Base-by-base conservation (phyloP, 2,797 vertebrate species). In the Ataeniobius toweri region DNA sequence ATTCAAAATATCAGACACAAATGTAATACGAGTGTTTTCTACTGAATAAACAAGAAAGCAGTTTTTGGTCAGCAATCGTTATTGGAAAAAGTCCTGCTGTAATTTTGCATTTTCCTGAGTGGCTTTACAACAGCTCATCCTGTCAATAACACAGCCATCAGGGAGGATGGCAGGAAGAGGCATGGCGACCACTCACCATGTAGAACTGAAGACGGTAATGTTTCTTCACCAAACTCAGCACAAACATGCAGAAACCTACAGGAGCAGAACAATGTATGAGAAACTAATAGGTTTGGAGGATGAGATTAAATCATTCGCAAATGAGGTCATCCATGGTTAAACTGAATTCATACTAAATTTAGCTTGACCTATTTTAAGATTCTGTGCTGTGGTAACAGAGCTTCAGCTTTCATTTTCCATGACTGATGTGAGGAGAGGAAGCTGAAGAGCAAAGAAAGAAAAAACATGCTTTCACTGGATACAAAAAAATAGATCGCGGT, bases 121-220 rank as follows among this genome's bases (percentile, higher is more conserved):
- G 16, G 51, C 4, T 46, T 24, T 46, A 22, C n/a, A 67, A 69
- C 68, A 28, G 26, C 61, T 58, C 28, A 68, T 48, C n/a, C 81
- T 80, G 83, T 91, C 50, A 88, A 88, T 86, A 86, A 90, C 22
- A 88, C 24, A 90, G 61, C 41, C 72, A 71, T 0, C 5, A 78
- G 75, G 83, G 56, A 24, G 41, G 53, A 36, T 39, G 73, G 14
- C 67, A 48, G 7, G 41, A 56, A 31, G 65, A 44, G 41, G 58
- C 71, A 20, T 69, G 16, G 55, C 4, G 14, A 24, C 9, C 31
- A 83, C 95, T 96, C 93, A 99, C 98, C 98, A 99, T 99, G 94
- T 99, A 99, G 91, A 99, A 99, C 91, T 99, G 98, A 61, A 99
- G 96, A 26, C 98, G 97, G 82, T 99, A 99, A 87, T 99, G 98